Percentiles rank a stretch among this genome's conserved stretches.
phyloP scores from a whole-genome alignment of 2,797 vertebrate genomes.

The Rhyacichthys aspro region DNA sequence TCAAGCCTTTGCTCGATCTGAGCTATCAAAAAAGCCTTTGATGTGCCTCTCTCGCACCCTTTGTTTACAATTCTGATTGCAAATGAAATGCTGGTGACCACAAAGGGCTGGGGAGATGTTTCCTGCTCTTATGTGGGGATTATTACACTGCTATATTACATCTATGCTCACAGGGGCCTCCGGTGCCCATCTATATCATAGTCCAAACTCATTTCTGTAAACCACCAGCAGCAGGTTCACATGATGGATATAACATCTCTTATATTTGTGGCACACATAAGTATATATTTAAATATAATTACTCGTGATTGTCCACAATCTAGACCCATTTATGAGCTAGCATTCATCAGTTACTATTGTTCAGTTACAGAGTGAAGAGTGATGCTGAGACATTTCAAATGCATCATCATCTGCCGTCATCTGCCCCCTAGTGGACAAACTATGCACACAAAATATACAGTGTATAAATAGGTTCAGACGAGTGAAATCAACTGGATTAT shows the following conservation, averaged over 20 bases:
- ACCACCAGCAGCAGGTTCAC: no score
- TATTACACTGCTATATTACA: slow-evolving; percentile 22
- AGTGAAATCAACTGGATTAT: no score
- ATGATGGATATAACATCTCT: no score
- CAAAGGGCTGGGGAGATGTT: slow-evolving; percentile 49
- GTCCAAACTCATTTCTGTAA: no score
- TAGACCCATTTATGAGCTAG: no score
- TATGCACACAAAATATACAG: neutral
- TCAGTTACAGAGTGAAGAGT: no score
- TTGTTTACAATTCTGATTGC: slow-evolving; percentile 70
- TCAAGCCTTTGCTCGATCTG: slow-evolving; percentile 62
- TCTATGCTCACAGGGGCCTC: slow-evolving; percentile 33
- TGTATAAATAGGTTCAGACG: neutral
- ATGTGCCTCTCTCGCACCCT: slow-evolving; percentile 58
- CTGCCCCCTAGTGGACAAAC: slow-evolving; percentile 1
- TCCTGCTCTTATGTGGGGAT: slow-evolving; percentile 48
- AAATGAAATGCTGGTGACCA: slow-evolving; percentile 68
- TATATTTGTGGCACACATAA: no score
- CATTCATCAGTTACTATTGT: no score
- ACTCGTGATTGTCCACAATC: no score
- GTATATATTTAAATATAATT: no score
- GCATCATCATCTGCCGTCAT: neutral
- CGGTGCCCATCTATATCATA: slow-evolving; percentile 17
- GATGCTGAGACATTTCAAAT: neutral
- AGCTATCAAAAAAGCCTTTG: slow-evolving; percentile 70